Base-by-base conservation (phyloP, 2,888 invertebrate species). In the Ormyrus pomaceus region DNA sequence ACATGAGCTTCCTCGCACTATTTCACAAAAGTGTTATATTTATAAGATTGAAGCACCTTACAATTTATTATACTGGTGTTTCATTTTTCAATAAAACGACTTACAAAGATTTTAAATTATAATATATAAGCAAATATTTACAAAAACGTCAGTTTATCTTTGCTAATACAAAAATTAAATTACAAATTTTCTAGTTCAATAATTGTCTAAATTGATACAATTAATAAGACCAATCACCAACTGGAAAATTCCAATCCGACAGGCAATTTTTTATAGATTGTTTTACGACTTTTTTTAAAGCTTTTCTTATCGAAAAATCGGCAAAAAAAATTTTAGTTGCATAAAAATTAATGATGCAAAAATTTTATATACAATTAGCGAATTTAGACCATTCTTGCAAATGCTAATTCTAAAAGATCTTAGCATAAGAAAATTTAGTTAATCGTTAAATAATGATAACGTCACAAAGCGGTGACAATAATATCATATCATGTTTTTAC, bases 71-170 rank as follows among this genome's bases (percentile, higher is more conserved):
- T 59, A 55, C 74, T 66, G 70, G 70, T 78, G 46, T 78, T 77
- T 70, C 64, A 53, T 46, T 13, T 77, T 68, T 50, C n/a, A 75
- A 75, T 13, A 75, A 53, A 81, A 65, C 61, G n/a, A 75, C 56
- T 75, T 81, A 78, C 55, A 81, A 75, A 66, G 74, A 61, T 77
- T 74, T 80, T 77, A 75, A 71, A 77, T 78, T 66, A 76, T 19
- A 19, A 19, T 19, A 19, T 34, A 34, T 34, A 8, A 79, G 50
- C 50, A 68, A 81, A 65, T 81, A 81, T 81, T 76, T 81, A 81
- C 81, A 81, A 76, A 34, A 81, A 62, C 48, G 66, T 34, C 51
- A 55, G 34, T 11, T 65, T 51, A 64, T 62, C 19, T 9, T 61
- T 59, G 45, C 46, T 48, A 74, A 45, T 76, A 66, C 11, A 34